Evolutionary conservation across 35 echinoderm and acorn worm species (phyloP).

Genomic region (Apostichopus californicus): DNA sequence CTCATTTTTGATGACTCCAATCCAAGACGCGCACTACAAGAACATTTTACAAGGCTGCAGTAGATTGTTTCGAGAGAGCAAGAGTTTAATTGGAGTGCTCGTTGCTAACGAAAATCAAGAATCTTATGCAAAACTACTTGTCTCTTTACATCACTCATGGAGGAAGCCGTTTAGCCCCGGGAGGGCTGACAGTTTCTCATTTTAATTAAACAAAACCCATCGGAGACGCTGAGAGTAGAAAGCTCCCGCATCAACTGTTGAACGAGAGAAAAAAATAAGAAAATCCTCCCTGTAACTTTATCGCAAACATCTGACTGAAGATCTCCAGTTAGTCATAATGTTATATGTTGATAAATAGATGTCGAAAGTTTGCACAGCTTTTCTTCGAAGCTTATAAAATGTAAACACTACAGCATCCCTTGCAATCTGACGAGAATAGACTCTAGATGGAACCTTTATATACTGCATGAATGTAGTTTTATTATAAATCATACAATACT

Average conservation of each 20-base stretch:
- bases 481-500: too few species aligned
- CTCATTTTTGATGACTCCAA: not conserved
- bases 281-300: not conserved
- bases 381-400: not conserved
- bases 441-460: too few species aligned
- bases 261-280: not conserved
- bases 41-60: slow-evolving; percentile 26
- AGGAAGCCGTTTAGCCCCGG: slow-evolving; percentile 1
- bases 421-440: not conserved
- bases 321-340: slow-evolving; percentile 1
- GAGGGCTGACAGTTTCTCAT: not conserved
- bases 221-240: not conserved
- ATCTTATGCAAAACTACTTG: slow-evolving; percentile 11
- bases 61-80: not conserved
- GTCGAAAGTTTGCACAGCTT: not conserved
- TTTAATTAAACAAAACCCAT: slow-evolving; percentile 36
- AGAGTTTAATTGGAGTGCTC: not conserved
- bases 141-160: not conserved
- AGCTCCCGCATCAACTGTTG: slow-evolving; percentile 1
- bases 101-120: not conserved
- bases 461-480: too few species aligned
- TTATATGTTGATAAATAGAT: not conserved
- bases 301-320: not conserved
- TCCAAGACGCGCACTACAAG: not conserved
- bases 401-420: not conserved